Conservation (phyloP, 1,140 invertebrate genomes). For the Brachionus manjavacas region DNA sequence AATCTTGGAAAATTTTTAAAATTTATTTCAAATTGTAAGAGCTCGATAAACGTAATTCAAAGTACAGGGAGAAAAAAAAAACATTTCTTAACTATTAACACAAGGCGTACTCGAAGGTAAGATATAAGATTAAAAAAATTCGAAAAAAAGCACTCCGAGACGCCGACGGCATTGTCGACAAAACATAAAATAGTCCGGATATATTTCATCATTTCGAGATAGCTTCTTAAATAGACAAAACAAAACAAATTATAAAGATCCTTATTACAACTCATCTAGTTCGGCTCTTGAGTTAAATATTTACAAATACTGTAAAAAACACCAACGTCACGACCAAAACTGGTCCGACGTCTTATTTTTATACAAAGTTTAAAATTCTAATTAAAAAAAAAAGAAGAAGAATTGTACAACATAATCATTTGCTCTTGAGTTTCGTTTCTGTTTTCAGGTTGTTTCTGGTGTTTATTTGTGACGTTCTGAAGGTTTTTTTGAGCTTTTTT, state of each 20-base stretch:
- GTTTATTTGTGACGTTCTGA: not conserved
- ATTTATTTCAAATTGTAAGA: constrained; percentile 6
- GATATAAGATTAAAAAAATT: not conserved
- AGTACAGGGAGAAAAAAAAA: not conserved
- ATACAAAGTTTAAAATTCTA: not conserved
- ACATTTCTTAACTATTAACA: not conserved
- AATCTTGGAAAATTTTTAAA: not conserved
- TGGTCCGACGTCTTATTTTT: not conserved
- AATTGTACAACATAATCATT: not conserved
- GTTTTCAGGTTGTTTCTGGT: not conserved
- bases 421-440: not conserved
- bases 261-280: constrained; percentile 3
- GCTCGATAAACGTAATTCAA: not conserved
- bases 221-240: constrained; percentile 4
- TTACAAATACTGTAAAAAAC: not conserved
- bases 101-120: not conserved
- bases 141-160: not conserved
- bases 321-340: not conserved
- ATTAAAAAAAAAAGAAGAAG: not conserved
- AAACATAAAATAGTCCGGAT: not conserved
- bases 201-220: not conserved
- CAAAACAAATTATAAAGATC: not conserved
- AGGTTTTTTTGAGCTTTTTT: not conserved
- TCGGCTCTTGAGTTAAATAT: not conserved
- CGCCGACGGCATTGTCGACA: not conserved